A percentile compares a stretch with the other conserved stretches of the same genome.
Conservation (phyloP, 37 sponge, comb jelly and placozoan genomes). For the Diacarnus erythraeanus region DNA sequence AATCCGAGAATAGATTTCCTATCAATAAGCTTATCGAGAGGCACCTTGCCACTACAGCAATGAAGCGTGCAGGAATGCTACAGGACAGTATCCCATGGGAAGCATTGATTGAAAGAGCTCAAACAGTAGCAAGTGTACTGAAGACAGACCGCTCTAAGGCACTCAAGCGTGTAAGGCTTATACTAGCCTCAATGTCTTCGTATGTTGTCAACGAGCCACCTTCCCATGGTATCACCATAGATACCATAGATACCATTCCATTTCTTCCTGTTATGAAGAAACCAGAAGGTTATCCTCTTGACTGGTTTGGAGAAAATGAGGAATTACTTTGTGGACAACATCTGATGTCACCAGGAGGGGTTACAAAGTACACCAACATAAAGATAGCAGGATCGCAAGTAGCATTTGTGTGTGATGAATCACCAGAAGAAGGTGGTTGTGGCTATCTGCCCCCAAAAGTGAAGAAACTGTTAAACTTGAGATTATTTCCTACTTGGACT, state of each 20-base stretch:
- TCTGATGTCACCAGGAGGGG: conserved; percentile 7
- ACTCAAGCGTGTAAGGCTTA: conserved; percentile 16
- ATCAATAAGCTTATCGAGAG: neutral
- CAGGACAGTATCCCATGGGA: conserved; percentile 14
- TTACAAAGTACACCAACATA: neutral
- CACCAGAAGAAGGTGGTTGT: conserved; percentile 26
- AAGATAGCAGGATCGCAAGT: conserved; percentile 34
- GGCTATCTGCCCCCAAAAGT: neutral
- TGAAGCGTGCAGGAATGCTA: conserved; percentile 39
- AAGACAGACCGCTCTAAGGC: conserved; percentile 15
- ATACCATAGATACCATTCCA: conserved; percentile 20
- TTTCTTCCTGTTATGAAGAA: conserved; percentile 69
- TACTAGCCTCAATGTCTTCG: neutral
- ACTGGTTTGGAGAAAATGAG: conserved; percentile 50
- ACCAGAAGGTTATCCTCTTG: conserved; percentile 44
- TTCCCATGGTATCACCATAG: neutral
- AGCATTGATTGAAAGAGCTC: conserved; percentile 29
- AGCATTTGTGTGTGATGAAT: conserved; percentile 15
- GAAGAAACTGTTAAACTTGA: neutral
- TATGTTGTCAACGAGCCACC: neutral
- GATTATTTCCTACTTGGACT: conserved; percentile 6
- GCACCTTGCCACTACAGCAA: conserved; percentile 5
- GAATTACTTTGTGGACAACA: conserved; percentile 27
- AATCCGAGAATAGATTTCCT: conserved; percentile 40
- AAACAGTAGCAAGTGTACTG: conserved; percentile 7